Conservation (phyloP, 2,888 invertebrate species). For the Epirrita christyi region DNA sequence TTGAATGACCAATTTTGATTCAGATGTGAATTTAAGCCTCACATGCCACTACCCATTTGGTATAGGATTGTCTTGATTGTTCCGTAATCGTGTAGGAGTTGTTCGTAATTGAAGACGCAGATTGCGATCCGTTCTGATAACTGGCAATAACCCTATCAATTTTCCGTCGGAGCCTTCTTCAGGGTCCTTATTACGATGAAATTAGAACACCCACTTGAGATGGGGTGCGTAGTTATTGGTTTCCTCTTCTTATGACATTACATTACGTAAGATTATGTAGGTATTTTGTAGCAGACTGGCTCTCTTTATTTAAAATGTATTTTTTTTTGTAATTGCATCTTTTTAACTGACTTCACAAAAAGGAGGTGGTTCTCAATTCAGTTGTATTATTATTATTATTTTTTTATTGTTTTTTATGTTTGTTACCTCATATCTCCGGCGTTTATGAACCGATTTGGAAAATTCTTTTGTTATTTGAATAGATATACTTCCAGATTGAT, state of each 20-base stretch:
- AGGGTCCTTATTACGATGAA: slow-evolving; percentile 36
- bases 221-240: slow-evolving; percentile 28
- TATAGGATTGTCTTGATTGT: slow-evolving; percentile 17
- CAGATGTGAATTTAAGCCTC: background rate
- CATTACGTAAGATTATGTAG: slow-evolving; percentile 19
- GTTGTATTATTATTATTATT: too few species aligned
- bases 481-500: too few species aligned
- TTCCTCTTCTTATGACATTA: slow-evolving; percentile 17
- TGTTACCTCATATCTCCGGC: too few species aligned
- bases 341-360: too few species aligned
- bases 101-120: slow-evolving; percentile 36
- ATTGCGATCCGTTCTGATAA: slow-evolving; percentile 35
- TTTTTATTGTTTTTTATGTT: too few species aligned
- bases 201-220: slow-evolving; percentile 40
- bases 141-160: slow-evolving; percentile 42
- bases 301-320: too few species aligned
- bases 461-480: too few species aligned
- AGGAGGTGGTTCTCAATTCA: too few species aligned
- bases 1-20: background rate
- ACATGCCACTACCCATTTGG: slow-evolving; percentile 5
- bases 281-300: slow-evolving; percentile 3
- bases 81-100: slow-evolving; percentile 27
- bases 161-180: slow-evolving; percentile 35
- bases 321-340: too few species aligned
- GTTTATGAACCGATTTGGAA: too few species aligned